These are phyloP conservation scores for Rhabdornis inornatus DNA, from an alignment of 2,113 vertebrate species.

Conservation along the genomic window DNA sequence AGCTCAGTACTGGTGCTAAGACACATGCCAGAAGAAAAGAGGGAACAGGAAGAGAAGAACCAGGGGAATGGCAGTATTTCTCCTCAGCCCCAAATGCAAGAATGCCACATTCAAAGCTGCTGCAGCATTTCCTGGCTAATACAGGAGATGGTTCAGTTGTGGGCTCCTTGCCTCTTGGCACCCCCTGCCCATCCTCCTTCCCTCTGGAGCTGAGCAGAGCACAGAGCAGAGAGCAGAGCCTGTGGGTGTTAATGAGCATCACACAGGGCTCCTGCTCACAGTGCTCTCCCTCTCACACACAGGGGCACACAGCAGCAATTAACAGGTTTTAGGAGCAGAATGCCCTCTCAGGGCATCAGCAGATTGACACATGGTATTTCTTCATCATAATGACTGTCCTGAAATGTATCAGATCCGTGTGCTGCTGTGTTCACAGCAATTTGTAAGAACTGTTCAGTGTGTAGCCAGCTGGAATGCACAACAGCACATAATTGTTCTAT, in stretches of 20 bases:
- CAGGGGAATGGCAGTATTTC: background rate
- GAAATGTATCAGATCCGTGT: background rate
- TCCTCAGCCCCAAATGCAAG: background rate
- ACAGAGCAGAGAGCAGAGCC: background rate
- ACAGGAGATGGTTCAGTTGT: background rate
- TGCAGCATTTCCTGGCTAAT: background rate
- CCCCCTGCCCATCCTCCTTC: background rate
- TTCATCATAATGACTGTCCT: background rate
- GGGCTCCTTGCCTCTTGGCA: background rate
- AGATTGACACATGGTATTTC: conserved; percentile 59
- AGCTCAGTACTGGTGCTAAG: too few relatives aligned
- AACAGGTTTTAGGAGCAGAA: conserved; percentile 40
- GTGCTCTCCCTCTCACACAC: background rate
- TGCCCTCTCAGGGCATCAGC: background rate
- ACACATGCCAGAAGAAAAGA: background rate
- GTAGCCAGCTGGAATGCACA: conserved; percentile 53
- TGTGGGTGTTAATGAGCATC: background rate
- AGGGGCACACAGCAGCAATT: conserved; percentile 21
- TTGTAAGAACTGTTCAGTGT: conserved; percentile 28
- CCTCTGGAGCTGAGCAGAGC: background rate
- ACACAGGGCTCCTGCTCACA: background rate
- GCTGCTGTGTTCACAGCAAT: conserved; percentile 24
- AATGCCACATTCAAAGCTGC: background rate
- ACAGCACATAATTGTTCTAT: conserved; percentile 48
- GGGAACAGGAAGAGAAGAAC: background rate